Evolutionary conservation across 1,140 invertebrate genomes (phyloP).

Genomic region (Sipha flava): DNA sequence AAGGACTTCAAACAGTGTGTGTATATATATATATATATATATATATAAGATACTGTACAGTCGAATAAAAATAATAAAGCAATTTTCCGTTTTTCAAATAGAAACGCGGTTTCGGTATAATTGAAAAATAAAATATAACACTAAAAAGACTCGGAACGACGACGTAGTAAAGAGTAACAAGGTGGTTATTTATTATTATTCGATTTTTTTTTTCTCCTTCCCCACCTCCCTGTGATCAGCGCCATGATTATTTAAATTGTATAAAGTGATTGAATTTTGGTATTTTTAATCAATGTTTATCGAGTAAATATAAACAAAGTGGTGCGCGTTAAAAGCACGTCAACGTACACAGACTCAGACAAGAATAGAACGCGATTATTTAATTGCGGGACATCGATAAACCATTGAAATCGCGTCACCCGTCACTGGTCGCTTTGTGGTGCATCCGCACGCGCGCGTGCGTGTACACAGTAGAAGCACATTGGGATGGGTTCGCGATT

Average conservation of each 20-base stretch:
- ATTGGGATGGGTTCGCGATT: neutral
- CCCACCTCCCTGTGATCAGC: too few relatives aligned
- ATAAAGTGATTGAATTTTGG: neutral
- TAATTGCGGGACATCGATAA: neutral
- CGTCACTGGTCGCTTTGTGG: neutral
- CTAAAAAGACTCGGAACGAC: too few relatives aligned
- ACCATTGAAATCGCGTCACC: neutral
- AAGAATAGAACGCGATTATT: neutral
- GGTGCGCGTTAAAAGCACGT: neutral
- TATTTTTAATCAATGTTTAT: slow-evolving; percentile 14
- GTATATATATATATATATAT: too few relatives aligned
- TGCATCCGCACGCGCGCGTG: neutral
- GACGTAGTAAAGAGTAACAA: neutral
- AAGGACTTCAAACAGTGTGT: too few relatives aligned
- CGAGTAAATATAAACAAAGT: neutral
- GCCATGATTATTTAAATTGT: neutral
- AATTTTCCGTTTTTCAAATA: too few relatives aligned
- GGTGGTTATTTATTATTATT: neutral
- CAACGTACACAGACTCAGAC: neutral
- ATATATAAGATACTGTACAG: too few relatives aligned
- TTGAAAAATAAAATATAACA: too few relatives aligned
- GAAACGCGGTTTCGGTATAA: too few relatives aligned
- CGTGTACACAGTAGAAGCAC: too few relatives aligned
- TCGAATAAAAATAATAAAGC: too few relatives aligned
- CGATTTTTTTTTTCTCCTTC: too few relatives aligned